Percentiles rank a stretch among this genome's conserved stretches.
These are phyloP conservation scores for Spodoptera littoralis DNA, from an alignment of 2,888 invertebrate species.

Conservation along the genomic window DNA sequence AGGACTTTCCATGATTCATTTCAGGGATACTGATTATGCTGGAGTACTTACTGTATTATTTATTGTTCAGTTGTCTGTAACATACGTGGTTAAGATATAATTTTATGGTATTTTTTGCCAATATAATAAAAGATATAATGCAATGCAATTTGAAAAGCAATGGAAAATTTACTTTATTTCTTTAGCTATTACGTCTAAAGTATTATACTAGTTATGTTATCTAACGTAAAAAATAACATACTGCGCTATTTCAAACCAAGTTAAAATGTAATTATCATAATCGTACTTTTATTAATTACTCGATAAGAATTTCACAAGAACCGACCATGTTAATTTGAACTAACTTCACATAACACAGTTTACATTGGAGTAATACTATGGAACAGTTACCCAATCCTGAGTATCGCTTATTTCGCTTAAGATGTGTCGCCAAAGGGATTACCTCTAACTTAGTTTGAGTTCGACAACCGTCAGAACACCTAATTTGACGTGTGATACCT, in stretches of 20 bases:
- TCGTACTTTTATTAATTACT: no score
- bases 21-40: constrained; percentile 15
- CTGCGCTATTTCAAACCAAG: no score
- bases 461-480: constrained; percentile 41
- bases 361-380: constrained; percentile 2
- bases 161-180: no score
- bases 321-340: constrained; percentile 21
- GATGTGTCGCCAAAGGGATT: constrained; percentile 36
- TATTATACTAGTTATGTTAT: no score
- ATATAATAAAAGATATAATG: no score
- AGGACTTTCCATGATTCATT: constrained; percentile 39
- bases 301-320: constrained; percentile 4
- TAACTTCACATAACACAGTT: constrained; percentile 23
- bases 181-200: no score
- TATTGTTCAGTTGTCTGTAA: constrained; percentile 15
- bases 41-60: constrained; percentile 33
- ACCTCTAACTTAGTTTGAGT: constrained; percentile 47
- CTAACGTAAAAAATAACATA: no score
- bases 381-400: constrained; percentile 9
- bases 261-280: no score
- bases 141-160: no score
- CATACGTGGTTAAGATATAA: no score
- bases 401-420: constrained; percentile 23
- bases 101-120: no score
- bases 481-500: constrained; percentile 64